phyloP scores from a whole-genome alignment of 2,888 invertebrate genomes.

The Cremastinae sp. region DNA sequence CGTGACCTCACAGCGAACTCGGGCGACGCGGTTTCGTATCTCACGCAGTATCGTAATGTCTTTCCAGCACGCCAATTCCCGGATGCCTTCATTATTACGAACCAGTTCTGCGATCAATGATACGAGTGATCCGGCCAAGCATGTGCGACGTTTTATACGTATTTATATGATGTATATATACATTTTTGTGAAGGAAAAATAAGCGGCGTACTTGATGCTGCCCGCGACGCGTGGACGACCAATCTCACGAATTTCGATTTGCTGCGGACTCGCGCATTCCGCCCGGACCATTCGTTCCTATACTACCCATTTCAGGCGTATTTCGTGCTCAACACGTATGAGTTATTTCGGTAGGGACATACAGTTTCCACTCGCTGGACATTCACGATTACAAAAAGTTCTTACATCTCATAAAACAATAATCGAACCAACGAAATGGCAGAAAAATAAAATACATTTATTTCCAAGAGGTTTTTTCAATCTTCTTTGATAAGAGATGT shows the following conservation, averaged over 20 bases:
- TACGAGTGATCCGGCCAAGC: conserved; percentile 36
- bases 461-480: too few relatives aligned
- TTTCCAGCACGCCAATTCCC: conserved; percentile 32
- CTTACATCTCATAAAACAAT: too few relatives aligned
- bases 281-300: conserved; percentile 18
- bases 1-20: conserved; percentile 36
- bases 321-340: background rate
- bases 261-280: too few relatives aligned
- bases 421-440: too few relatives aligned
- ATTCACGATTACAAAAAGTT: too few relatives aligned
- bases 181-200: background rate
- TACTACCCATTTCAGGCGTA: conserved; percentile 3
- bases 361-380: too few relatives aligned
- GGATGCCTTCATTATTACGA: conserved; percentile 7
- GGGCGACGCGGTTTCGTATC: conserved; percentile 14
- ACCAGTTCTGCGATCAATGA: conserved; percentile 35
- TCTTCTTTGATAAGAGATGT: too few relatives aligned
- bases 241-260: conserved; percentile 48
- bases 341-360: too few relatives aligned
- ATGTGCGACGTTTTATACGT: conserved; percentile 21
- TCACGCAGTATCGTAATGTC: conserved; percentile 42
- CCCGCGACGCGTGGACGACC: conserved; percentile 50
- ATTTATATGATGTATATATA: conserved; percentile 21
- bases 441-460: too few relatives aligned
- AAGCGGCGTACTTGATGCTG: conserved; percentile 27